Evolutionary conservation across 2,888 invertebrate genomes (phyloP), one percentile per base, ranked within the genome.

Genomic region (Magallana nippona): DNA sequence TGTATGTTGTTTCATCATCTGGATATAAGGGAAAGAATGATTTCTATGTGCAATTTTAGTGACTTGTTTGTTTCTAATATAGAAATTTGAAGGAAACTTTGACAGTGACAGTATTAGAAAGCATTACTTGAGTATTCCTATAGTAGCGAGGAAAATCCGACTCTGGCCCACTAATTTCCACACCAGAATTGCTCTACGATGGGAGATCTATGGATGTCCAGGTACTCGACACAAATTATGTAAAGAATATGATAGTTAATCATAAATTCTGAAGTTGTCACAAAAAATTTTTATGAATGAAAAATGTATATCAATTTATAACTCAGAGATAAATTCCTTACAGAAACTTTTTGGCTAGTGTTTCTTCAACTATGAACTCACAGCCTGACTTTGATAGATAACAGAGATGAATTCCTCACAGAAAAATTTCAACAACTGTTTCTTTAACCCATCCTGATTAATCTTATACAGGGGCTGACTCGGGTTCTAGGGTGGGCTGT

Each of bases 181-280:
- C 27, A 83, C 83, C 63, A 86, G 86, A 10, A 91, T 92, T 15
- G 89, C 92, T 11, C 77, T 92, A 17, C 85, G 92, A 80, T 91
- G 91, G 90, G 92, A 92, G 78, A 79, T 92, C 3, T 92, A 91
- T 87, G 91, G 91, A 3, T 92, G 92, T 82, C 90, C 92, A 85
- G 91, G 92, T 92, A 88, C 55, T 79, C 44, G 17, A 19, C 22
- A 17, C 57, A 32, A 15, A 71, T 27, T 71, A 5, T 62, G 22
- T 63, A 22, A 22, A 63, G 19, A 22, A 1, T 1, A 15, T 63
- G 63, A 15, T 63, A 22, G 27, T 15, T 63, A 11, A 63, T 63
- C 10, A 27, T 63, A 63, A 15, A 22, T 10, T 63, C 10, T 63
- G 63, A 1, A 17, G 27, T 63, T 63, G 11, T 63, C 10, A 17